Base-by-base conservation (phyloP, 2,113 vertebrate genomes). In the Sorex fumeus region DNA sequence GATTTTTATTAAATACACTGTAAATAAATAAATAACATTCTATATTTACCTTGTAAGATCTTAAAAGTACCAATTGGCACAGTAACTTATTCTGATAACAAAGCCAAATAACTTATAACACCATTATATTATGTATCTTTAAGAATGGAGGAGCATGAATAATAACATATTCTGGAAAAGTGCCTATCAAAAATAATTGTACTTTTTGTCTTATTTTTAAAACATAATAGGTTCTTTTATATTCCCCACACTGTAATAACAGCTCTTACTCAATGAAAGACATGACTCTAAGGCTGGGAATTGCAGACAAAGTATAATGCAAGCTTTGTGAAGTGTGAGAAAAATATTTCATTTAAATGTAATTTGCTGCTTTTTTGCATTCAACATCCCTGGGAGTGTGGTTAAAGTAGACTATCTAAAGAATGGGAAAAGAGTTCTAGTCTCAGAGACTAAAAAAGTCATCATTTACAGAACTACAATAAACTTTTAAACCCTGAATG, bases 371-470 rank as follows among this genome's bases (percentile, higher is more conserved):
- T 84, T 87, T 91, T 84, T 69, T 12, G 21, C 2, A 27, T 16
- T 80, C 1, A 74, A 28, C n/a, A 50, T 77, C 18, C 62, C 40
- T 28, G 23, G 36, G 66, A 77, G 7, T 64, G 18, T 40, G 6
- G 71, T 47, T 87, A 62, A 90, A 78, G 53, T 43, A 60, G 27
- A 28, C 25, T 77, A 8, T 50, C 30, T 28, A 66, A 50, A 43
- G 12, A 19, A 15, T 2, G 71, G 34, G 11, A 0, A 23, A 15
- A 8, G 15, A 92, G 21, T 21, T 23, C 7, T 86, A 3, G 21
- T 88, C n/a, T 94, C 25, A 78, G 21, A 91, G 45, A 90, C 30
- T 32, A 76, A 80, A 36, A 69, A 27, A 74, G 60, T 66, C n/a
- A 67, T 87, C 16, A 57, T 71, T 3, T 40, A 40, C 40, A 40